Conservation (phyloP, 2,113 vertebrate species). For the Lonchura striata region DNA sequence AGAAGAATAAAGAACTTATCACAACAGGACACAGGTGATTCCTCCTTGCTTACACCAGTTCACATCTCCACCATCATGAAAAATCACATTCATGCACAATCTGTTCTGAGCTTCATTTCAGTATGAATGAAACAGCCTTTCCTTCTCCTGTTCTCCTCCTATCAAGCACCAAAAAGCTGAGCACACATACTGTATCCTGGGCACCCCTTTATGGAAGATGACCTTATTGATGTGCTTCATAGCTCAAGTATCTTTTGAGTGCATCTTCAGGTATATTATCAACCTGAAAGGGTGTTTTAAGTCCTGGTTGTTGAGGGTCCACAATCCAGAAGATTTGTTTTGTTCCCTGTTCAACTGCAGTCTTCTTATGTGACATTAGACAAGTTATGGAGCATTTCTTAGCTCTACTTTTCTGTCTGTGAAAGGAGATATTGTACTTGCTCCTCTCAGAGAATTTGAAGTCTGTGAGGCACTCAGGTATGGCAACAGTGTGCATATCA, state of each 20-base stretch:
- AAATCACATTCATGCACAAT: background rate
- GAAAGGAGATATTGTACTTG: background rate
- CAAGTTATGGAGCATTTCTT: background rate
- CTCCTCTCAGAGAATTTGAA: background rate
- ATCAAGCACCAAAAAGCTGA: background rate
- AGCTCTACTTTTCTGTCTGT: background rate
- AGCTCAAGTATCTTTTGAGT: background rate
- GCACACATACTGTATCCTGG: background rate
- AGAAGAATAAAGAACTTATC: background rate
- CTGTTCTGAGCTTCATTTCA: background rate
- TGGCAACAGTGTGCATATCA: background rate
- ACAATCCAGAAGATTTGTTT: background rate
- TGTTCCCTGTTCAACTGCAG: background rate
- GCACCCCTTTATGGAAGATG: background rate
- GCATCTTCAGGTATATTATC: background rate
- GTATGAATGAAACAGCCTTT: background rate
- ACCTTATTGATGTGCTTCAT: background rate
- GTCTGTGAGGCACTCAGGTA: background rate
- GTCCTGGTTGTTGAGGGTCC: background rate
- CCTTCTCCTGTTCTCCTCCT: background rate
- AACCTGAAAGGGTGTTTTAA: background rate
- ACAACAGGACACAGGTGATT: background rate
- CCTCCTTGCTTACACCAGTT: background rate
- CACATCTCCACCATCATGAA: background rate
- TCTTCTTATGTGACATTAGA: background rate